Conservation (phyloP, 2,797 vertebrate species). For the Pipistrellus kuhlii region DNA sequence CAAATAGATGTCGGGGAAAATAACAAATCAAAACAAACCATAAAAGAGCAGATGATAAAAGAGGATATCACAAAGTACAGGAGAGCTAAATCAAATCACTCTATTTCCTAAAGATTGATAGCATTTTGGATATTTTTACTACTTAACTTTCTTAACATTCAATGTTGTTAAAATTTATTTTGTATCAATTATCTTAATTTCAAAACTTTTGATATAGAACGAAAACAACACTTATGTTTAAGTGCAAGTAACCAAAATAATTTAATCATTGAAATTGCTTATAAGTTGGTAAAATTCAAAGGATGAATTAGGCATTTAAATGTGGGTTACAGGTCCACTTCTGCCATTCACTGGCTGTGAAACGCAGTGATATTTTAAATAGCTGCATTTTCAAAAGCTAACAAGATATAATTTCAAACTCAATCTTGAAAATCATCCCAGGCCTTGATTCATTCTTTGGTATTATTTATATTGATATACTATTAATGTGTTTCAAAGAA, state of each 20-base stretch:
- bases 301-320: background rate
- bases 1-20: background rate
- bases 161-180: background rate
- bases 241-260: background rate
- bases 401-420: background rate
- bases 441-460: background rate
- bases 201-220: background rate
- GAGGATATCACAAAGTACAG: background rate
- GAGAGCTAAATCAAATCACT: background rate
- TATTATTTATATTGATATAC: slow-evolving; percentile 8
- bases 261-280: background rate
- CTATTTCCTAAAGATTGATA: background rate
- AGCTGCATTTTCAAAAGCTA: background rate
- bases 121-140: background rate
- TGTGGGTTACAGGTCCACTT: background rate
- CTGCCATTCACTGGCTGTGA: background rate
- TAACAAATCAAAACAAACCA: background rate
- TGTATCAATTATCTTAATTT: background rate
- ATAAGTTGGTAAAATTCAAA: background rate
- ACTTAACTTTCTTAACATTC: slow-evolving; percentile 19
- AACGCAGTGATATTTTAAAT: background rate
- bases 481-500: slow-evolving; percentile 3
- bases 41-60: background rate
- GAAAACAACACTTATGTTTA: background rate
- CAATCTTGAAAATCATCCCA: background rate